Evolutionary conservation across 2,888 invertebrate genomes (phyloP), one percentile per base, ranked within the genome.

Genomic region (Agrilus cyanescens): DNA sequence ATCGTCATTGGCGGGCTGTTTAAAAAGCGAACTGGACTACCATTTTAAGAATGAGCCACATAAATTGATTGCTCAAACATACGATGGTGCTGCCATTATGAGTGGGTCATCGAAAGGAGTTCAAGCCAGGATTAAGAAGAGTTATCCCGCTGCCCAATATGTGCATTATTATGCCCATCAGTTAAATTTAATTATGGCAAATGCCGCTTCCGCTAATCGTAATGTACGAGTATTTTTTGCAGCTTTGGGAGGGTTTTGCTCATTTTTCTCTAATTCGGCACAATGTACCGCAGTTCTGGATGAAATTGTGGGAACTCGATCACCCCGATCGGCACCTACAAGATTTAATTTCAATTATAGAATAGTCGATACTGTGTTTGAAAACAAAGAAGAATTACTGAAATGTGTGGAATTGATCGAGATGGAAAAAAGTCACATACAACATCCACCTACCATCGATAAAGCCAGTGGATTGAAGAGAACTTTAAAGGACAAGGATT

Each of bases 391-490:
- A 13, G 32, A 42, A 33, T 14, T 57, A 6, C 49, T 52, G 38
- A 47, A 52, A 40, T 56, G 53, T 38, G 46, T 57, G 44, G 44
- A 51, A 47, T 38, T 48, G 44, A 50, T 56, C n/a, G 44, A 51
- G 40, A 39, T 46, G 15, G 37, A 35, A 13, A 48, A 39, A 10
- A 38, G 39, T 5, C n/a, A n/a, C n/a, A n/a, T n/a, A n/a, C 42
- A 50, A 40, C 18, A 40, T 8, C 48, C 45, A 2, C 45, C 49
- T 1, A 49, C 45, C 33, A 41, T 41, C 41, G 41, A 5, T 7
- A 20, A 49, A 43, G 51, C 51, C 4, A 15, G 41, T n/a, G 45
- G 37, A 32, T 43, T 47, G 18, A 16, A 34, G 2, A 13, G 46
- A 7, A 46, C 29, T 15, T 30, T 53, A 25, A 12, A 46, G 12